These are phyloP conservation scores for Menura novaehollandiae DNA, from an alignment of 2,113 vertebrate species.

Conservation along the genomic window DNA sequence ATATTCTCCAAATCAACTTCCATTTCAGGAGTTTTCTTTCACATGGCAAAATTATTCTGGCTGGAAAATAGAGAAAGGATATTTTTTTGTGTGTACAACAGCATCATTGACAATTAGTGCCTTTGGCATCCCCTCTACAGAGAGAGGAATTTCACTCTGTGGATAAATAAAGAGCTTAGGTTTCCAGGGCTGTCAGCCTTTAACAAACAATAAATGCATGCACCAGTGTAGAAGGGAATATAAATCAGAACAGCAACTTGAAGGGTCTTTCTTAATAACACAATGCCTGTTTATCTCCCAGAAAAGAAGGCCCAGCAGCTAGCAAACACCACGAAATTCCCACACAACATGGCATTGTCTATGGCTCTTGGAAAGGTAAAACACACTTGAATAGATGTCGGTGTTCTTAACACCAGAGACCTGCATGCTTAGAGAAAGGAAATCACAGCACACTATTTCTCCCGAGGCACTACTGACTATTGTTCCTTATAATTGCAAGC, in stretches of 20 bases:
- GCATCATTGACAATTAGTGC: neutral
- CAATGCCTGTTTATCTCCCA: neutral
- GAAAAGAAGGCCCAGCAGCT: neutral
- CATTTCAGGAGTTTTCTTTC: neutral
- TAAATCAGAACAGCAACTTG: constrained; percentile 11
- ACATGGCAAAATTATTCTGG: neutral
- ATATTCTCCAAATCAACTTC: neutral
- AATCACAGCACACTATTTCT: neutral
- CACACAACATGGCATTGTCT: neutral
- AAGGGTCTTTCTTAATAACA: constrained; percentile 7
- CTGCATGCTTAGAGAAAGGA: neutral
- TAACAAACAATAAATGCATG: neutral
- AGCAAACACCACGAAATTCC: neutral
- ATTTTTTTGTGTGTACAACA: neutral
- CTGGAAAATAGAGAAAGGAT: neutral
- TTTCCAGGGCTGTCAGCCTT: neutral
- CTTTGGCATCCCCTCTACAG: neutral
- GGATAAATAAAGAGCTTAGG: neutral
- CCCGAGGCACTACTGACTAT: neutral
- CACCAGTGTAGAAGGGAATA: neutral
- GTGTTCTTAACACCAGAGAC: neutral
- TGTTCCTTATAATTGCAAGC: neutral
- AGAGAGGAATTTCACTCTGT: neutral
- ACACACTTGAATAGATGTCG: neutral
- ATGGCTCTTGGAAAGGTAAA: neutral